Evolutionary conservation across 1,140 invertebrate species (phyloP).

Genomic region (Chrysomallon squamiferum): DNA sequence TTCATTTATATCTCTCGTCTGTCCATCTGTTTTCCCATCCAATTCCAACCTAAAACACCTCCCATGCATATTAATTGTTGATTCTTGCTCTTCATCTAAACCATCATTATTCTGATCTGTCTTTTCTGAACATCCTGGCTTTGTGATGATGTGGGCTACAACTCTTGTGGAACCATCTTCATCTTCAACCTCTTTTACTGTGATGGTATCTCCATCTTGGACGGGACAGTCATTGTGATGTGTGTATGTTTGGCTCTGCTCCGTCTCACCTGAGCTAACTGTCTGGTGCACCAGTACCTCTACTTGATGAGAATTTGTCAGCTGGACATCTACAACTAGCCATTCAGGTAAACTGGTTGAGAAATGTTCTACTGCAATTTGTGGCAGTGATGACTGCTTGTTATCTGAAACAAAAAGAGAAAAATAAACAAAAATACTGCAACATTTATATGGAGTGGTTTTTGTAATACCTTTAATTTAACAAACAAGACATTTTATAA

Average conservation of each 20-base stretch:
- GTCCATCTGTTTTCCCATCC: not conserved
- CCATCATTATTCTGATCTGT: not conserved
- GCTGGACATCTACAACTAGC: slow-evolving; percentile 8
- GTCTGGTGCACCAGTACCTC: slow-evolving; percentile 23
- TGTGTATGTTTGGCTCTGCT: slow-evolving; percentile 1
- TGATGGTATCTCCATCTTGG: slow-evolving; percentile 4
- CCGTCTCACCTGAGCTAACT: slow-evolving; percentile 1
- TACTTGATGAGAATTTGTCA: slow-evolving; percentile 12
- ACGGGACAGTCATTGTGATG: not conserved
- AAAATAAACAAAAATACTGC: not conserved
- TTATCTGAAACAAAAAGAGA: not conserved
- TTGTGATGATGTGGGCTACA: slow-evolving; percentile 10
- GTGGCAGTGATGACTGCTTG: not conserved
- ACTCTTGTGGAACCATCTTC: slow-evolving; percentile 17
- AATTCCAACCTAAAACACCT: not conserved
- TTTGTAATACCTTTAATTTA: too few relatives aligned
- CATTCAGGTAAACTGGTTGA: not conserved
- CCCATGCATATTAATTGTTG: not conserved
- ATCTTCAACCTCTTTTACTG: slow-evolving; percentile 12
- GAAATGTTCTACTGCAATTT: slow-evolving; percentile 1
- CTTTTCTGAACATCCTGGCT: not conserved
- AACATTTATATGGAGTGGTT: not conserved
- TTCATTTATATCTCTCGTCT: not conserved
- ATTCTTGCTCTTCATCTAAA: not conserved
- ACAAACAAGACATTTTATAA: too few relatives aligned